Percentiles rank a stretch among this genome's conserved stretches.
phyloP scores from a whole-genome alignment of 2,797 vertebrate genomes.

The Oreochromis mossambicus region DNA sequence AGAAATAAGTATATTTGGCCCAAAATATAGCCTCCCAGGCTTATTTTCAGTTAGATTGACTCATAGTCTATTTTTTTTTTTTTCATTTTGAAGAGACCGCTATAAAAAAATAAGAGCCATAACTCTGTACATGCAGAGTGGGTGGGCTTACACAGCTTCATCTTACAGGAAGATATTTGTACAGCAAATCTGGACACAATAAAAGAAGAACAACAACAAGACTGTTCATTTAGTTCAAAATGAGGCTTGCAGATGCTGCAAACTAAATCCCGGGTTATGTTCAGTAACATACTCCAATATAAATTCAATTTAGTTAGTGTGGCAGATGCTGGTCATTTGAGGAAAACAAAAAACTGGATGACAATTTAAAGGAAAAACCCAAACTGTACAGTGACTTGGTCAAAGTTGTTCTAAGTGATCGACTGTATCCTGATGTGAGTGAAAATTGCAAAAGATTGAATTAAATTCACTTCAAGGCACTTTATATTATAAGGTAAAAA shows the following conservation, averaged over 20 bases:
- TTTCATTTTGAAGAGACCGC: background rate
- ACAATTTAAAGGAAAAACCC: background rate
- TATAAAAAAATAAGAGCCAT: background rate
- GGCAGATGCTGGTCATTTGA: constrained; percentile 21
- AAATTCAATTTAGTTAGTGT: background rate
- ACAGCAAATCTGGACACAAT: background rate
- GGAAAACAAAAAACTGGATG: background rate
- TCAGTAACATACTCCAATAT: background rate
- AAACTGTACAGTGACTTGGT: background rate
- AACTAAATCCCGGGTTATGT: background rate
- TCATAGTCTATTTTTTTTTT: background rate
- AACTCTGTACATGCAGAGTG: background rate
- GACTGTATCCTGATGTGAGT: background rate
- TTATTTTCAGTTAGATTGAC: background rate
- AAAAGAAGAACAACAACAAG: accelerated
- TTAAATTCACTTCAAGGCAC: background rate
- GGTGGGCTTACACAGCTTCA: background rate
- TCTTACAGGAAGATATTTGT: background rate
- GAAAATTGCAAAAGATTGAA: background rate
- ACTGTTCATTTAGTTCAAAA: background rate
- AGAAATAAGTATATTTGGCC: background rate
- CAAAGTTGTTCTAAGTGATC: background rate
- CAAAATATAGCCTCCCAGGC: background rate
- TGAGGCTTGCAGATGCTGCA: background rate
- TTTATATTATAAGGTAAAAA: background rate